These are phyloP conservation scores for Motacilla alba DNA, from an alignment of 2,113 vertebrate species.

Conservation along the genomic window DNA sequence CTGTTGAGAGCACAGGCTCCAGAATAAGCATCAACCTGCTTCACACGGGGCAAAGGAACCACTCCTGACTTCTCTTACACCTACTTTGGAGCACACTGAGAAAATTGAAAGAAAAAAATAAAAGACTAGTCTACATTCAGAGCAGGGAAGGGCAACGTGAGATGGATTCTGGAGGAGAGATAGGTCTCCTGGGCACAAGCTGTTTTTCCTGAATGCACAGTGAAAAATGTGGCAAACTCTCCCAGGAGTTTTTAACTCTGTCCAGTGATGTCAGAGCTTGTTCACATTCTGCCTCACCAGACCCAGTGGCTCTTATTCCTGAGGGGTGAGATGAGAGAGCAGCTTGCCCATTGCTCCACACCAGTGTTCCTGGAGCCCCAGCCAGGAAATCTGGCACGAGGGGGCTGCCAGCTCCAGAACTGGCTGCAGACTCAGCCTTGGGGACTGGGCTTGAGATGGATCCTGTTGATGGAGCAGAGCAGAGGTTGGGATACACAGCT, in stretches of 20 bases:
- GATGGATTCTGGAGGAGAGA: not conserved
- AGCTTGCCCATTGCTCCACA: not conserved
- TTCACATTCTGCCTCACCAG: not conserved
- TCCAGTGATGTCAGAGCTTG: not conserved
- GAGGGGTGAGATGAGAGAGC: not conserved
- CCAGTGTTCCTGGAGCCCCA: not conserved
- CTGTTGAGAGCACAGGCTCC: not conserved
- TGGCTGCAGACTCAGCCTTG: not conserved
- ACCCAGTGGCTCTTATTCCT: not conserved
- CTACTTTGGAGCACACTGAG: not conserved
- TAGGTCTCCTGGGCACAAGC: not conserved
- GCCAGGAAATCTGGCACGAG: not conserved
- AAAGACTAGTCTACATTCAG: too few species aligned
- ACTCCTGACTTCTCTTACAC: not conserved
- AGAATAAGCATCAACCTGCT: not conserved
- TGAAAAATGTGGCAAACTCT: not conserved
- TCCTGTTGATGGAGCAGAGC: not conserved
- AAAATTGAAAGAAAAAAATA: not conserved
- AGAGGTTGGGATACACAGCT: not conserved
- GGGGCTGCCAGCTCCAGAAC: not conserved
- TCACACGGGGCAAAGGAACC: accelerated
- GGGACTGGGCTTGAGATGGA: not conserved
- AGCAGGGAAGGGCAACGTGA: not conserved
- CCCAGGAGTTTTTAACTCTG: not conserved
- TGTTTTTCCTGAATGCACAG: not conserved